Evolutionary conservation across 2,888 invertebrate genomes (phyloP).

Genomic region (Calephelis perditalis): DNA sequence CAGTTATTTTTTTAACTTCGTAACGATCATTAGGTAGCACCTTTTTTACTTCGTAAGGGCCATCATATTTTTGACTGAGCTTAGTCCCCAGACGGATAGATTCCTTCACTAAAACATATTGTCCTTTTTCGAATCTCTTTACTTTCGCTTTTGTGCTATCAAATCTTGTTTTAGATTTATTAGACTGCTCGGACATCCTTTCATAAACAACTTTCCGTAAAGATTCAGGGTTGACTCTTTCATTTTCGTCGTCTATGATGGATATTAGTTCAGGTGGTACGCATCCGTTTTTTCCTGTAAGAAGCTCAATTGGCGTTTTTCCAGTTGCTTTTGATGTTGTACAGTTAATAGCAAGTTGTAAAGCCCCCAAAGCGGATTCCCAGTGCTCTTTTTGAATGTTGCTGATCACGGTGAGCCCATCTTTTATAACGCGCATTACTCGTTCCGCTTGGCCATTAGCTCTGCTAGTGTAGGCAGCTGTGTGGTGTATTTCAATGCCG

Average conservation of each 20-base stretch:
- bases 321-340: slow-evolving; percentile 24
- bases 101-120: no score
- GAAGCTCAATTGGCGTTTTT: slow-evolving; percentile 24
- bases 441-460: slow-evolving; percentile 10
- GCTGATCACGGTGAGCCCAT: slow-evolving; percentile 25
- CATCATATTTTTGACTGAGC: slow-evolving; percentile 19
- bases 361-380: slow-evolving; percentile 22
- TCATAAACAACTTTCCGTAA: background rate
- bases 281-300: slow-evolving; percentile 24
- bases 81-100: slow-evolving; percentile 16
- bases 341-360: slow-evolving; percentile 26
- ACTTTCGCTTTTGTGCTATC: slow-evolving; percentile 22
- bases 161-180: slow-evolving; percentile 17
- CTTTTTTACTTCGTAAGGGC: slow-evolving; percentile 21
- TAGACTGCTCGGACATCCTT: background rate
- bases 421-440: slow-evolving; percentile 17
- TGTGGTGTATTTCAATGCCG: no score
- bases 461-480: background rate
- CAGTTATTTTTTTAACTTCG: no score
- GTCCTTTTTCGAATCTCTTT: slow-evolving; percentile 21
- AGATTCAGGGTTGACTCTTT: background rate
- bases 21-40: slow-evolving; percentile 15
- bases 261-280: slow-evolving; percentile 23
- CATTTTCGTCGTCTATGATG: slow-evolving; percentile 15
- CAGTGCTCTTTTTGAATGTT: slow-evolving; percentile 29